Evolutionary conservation across 2,797 vertebrate species (phyloP).

Genomic region (Melanotaenia nigrans): DNA sequence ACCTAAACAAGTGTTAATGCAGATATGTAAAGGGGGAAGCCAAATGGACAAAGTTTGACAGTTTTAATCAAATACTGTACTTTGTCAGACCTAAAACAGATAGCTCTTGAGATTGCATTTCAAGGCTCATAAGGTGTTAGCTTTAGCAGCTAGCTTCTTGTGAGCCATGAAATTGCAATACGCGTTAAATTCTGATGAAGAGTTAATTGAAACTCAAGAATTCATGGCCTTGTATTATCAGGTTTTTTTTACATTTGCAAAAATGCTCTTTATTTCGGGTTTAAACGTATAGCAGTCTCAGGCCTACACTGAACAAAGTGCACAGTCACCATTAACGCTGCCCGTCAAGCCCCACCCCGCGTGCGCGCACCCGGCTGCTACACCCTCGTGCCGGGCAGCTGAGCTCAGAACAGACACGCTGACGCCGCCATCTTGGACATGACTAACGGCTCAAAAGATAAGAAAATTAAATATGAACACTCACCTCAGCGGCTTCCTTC

Average conservation of each 20-base stretch:
- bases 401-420: constrained; percentile 63
- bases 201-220: no score
- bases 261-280: not conserved
- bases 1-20: no score
- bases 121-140: no score
- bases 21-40: no score
- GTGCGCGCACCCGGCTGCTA: constrained; percentile 64
- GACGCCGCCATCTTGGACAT: constrained; percentile 80
- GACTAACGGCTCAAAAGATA: not conserved
- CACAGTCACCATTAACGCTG: constrained; percentile 42
- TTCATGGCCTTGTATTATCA: no score
- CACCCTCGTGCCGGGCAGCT: constrained; percentile 70
- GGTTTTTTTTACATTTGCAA: not conserved
- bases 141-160: no score
- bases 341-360: constrained; percentile 66
- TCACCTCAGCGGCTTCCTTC: constrained; percentile 73
- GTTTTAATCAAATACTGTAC: no score
- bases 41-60: no score
- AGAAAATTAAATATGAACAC: not conserved
- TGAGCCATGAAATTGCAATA: no score
- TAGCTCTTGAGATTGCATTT: no score
- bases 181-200: no score
- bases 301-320: constrained; percentile 24
- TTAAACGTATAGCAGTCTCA: not conserved
- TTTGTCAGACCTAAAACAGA: no score